Conservation (phyloP, 2,888 invertebrate species). For the Cryptocheilus praepositus region DNA sequence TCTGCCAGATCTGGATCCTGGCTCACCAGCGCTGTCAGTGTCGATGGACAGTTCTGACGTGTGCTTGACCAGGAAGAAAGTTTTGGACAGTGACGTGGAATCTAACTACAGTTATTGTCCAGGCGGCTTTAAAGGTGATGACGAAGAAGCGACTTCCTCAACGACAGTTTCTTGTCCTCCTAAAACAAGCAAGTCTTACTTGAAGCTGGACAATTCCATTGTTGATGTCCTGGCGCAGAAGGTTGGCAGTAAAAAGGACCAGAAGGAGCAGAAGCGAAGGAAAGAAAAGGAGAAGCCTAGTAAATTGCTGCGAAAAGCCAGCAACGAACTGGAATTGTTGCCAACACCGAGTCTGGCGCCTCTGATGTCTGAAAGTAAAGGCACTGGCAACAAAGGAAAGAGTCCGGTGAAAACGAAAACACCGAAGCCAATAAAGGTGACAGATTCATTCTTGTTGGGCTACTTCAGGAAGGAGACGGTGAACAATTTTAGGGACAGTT, state of each 20-base stretch:
- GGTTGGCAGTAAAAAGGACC: constrained; percentile 77
- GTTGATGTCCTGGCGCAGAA: constrained; percentile 82
- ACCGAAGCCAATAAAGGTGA: constrained; percentile 63
- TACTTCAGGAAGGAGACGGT: constrained; percentile 83
- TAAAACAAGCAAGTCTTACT: constrained; percentile 68
- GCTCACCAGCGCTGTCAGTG: constrained; percentile 82
- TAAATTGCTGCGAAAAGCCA: constrained; percentile 79
- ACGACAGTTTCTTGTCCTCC: constrained; percentile 81
- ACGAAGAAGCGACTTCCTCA: constrained; percentile 81
- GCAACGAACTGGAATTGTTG: constrained; percentile 78
- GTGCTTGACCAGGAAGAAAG: constrained; percentile 64
- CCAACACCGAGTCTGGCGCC: constrained; percentile 80
- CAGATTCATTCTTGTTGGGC: constrained; percentile 79
- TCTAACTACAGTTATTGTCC: constrained; percentile 80
- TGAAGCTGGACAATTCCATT: constrained; percentile 78
- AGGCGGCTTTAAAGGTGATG: constrained; percentile 78
- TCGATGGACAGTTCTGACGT: constrained; percentile 77
- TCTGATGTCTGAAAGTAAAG: constrained; percentile 35
- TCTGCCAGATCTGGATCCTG: constrained; percentile 85
- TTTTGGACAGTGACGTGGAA: constrained; percentile 81
- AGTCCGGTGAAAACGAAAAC: constrained; percentile 60
- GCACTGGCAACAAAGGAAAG: constrained; percentile 53
- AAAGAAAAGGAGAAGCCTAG: constrained; percentile 73
- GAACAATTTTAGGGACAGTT: constrained; percentile 81
- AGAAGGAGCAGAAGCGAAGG: constrained; percentile 77